Conservation (phyloP, 2,797 vertebrate species). For the Heteromormyrus szaboi region DNA sequence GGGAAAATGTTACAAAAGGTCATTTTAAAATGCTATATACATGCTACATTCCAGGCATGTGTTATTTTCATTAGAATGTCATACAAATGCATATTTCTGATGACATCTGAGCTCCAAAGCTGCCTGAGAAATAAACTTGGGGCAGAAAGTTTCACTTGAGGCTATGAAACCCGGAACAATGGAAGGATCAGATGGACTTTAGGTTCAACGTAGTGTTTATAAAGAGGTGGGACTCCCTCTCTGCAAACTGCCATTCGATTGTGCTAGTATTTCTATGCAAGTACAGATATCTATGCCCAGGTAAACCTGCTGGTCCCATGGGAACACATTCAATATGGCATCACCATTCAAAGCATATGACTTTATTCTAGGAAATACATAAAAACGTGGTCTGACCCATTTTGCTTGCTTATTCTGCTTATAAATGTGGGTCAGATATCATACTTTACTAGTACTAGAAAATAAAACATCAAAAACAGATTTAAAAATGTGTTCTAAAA, state of each 20-base stretch:
- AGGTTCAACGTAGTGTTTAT: conserved; percentile 40
- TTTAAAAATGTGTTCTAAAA: background rate
- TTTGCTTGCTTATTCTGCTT: background rate
- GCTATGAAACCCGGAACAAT: background rate
- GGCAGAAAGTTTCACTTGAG: conserved; percentile 63
- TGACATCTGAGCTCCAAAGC: conserved; percentile 57
- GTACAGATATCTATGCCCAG: background rate
- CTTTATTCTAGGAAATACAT: background rate
- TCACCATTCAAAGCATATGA: background rate
- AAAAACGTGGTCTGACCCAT: background rate
- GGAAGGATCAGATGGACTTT: conserved; percentile 24
- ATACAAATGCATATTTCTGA: conserved; percentile 64
- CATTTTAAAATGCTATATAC: conserved; percentile 96
- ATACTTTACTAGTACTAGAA: background rate
- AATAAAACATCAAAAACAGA: background rate
- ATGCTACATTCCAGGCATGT: conserved; percentile 97
- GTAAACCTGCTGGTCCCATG: background rate
- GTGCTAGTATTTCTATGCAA: background rate
- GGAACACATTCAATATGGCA: background rate
- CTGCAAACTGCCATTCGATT: background rate
- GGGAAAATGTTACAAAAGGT: conserved; percentile 82
- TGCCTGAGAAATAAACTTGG: conserved; percentile 81
- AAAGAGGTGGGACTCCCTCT: conserved; percentile 26
- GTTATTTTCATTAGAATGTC: conserved; percentile 62
- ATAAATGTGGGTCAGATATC: background rate